Evolutionary conservation across 2,113 vertebrate genomes (phyloP), one percentile per base, ranked within the genome.

Genomic region (Megatriorchis doriae): DNA sequence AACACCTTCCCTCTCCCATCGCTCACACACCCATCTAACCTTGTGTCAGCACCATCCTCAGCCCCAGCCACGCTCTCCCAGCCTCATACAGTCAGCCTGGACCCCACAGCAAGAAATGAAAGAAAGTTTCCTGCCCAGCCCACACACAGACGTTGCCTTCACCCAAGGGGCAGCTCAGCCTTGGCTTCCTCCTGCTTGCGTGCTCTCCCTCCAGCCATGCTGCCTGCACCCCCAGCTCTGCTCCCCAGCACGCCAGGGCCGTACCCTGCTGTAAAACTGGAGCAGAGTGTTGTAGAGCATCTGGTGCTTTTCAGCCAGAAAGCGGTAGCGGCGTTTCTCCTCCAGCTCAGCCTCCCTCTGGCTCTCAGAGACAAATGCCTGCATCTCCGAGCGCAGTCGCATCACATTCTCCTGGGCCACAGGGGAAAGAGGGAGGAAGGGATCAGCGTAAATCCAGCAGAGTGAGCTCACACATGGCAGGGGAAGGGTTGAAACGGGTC

Each of bases 261-360:
- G 14, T 94, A 98, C 98, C 97, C 98, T 97, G 96, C 90, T 97
- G 23, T 98, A 98, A 65, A 98, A 98, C 90, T 98, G 98, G 23
- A 98, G 91, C 63, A 98, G 97, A 40, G 97, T 97, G 81, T 80
- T 98, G 95, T 98, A 98, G 14, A 98, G 97, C 52, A 98, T 90
- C 38, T 99, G 98, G 97, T 99, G 99, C 92, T 99, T 99, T 97
- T 99, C 99, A 3, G 99, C 99, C 97, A 99, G 97, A 97, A 99
- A 99, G 55, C 99, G 99, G 71, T 99, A 99, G 74, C 99, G 98
- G 45, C 99, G 98, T 96, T 99, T 99, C 97, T 99, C 99, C 93
- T 99, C 99, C 93, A 98, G 96, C 80, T 99, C 97, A 1, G 99
- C 99, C 1, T 99, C 98, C 13, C 86, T 90, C 91, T 99, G 98